Evolutionary conservation across 2,113 vertebrate genomes (phyloP).

Genomic region (Glaucidium brasilianum): DNA sequence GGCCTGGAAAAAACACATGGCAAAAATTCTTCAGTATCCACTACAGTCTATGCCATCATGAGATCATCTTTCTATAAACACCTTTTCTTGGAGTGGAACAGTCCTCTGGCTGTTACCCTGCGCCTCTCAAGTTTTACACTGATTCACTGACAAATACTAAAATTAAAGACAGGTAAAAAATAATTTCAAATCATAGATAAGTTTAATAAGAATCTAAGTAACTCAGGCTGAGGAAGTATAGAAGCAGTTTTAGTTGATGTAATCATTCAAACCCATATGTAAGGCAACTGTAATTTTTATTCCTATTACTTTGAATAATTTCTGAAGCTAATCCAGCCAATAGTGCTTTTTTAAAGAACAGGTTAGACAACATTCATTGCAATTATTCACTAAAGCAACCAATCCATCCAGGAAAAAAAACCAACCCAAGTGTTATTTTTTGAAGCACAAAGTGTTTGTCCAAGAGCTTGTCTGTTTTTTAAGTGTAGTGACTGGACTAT

Average conservation of each 20-base stretch:
- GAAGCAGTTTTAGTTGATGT: not conserved
- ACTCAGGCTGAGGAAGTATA: not conserved
- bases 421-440: rapidly evolving
- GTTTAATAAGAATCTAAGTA: not conserved
- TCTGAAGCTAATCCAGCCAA: not conserved
- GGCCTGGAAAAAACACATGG: not conserved
- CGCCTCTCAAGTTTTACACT: not conserved
- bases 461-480: not conserved
- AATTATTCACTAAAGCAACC: constrained; percentile 1
- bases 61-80: not conserved
- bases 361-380: not conserved
- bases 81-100: not conserved
- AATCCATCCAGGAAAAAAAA: not conserved
- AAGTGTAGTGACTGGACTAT: not conserved
- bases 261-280: not conserved
- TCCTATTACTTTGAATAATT: not conserved
- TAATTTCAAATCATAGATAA: not conserved
- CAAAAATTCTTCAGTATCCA: not conserved
- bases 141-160: not conserved
- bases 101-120: not conserved
- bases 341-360: not conserved
- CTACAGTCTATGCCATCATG: not conserved
- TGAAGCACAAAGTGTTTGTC: not conserved
- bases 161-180: not conserved
- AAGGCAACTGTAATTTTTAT: not conserved